A percentile compares a stretch with the other conserved stretches of the same genome.
phyloP scores from a whole-genome alignment of 2,888 invertebrate genomes.

The Endomychus coccineus region DNA sequence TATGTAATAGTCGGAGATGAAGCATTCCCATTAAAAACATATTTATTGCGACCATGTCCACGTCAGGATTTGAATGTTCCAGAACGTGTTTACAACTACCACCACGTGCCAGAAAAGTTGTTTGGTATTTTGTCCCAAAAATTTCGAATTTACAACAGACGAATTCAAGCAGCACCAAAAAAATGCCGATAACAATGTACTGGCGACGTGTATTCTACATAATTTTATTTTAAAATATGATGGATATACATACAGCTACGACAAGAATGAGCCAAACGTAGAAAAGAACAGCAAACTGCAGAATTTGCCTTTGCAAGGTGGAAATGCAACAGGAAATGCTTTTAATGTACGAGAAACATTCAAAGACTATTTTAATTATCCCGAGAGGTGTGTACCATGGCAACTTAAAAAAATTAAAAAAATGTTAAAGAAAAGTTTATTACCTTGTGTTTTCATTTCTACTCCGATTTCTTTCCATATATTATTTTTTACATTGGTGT shows the following conservation, averaged over 20 bases:
- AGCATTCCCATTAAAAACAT: conserved; percentile 24
- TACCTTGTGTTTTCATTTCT: conserved; percentile 1
- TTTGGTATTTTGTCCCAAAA: conserved; percentile 26
- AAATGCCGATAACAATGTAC: conserved; percentile 3
- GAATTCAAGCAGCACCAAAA: conserved; percentile 16
- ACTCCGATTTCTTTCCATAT: background rate
- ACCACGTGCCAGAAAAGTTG: conserved; percentile 31
- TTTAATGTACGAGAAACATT: background rate
- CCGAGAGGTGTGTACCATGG: background rate
- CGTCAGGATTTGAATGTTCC: conserved; percentile 26
- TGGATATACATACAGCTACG: conserved; percentile 12
- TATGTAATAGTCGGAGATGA: conserved; percentile 26
- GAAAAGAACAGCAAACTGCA: conserved; percentile 1
- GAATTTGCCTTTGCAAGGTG: conserved; percentile 2
- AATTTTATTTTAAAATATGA: conserved; percentile 19
- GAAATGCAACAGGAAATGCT: conserved; percentile 2
- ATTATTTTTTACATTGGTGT: background rate
- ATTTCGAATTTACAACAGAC: conserved; percentile 25
- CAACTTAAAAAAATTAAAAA: conserved; percentile 2
- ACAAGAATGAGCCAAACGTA: background rate
- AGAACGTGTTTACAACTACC: conserved; percentile 31
- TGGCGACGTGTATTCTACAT: conserved; percentile 16
- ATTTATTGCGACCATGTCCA: conserved; percentile 24
- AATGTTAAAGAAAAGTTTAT: background rate
- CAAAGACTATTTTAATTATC: background rate